Evolutionary conservation across 2,113 vertebrate species (phyloP), one percentile per base, ranked within the genome.

Genomic region (Petromus typicus): DNA sequence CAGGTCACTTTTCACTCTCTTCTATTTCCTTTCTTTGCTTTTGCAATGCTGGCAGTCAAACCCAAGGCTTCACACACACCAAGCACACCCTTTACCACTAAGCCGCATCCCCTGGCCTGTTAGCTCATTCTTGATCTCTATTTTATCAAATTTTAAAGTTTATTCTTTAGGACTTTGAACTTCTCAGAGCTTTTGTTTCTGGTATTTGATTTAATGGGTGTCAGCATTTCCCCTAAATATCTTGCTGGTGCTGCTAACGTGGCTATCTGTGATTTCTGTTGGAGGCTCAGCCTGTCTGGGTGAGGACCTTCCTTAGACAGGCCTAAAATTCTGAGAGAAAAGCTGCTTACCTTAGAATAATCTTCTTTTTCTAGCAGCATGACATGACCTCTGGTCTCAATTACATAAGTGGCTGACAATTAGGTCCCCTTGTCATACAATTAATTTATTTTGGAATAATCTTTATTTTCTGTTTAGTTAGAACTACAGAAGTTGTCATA

Each of bases 141-240:
- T 4, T 81, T 76, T 14, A 17, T 87, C 34, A 57, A 18, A 37
- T 48, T 51, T 37, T 84, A 54, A 71, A 25, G 12, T 81, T 64
- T 89, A 48, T 54, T 85, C 14, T 8, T 61, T 66, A 23, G 45
- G 9, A 11, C 81, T 69, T 88, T 69, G 37, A 32, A 69, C 86
- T 83, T 95, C 80, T 43, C 48, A n/a, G 40, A 86, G n/a, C 43
- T 59, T 91, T 95, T 75, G 27, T 57, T 91, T 82, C 56, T 59
- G 14, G 16, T 43, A 1, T n/a, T 56, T 71, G 69, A 51, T 48
- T 66, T 48, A 43, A 22, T 76, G 34, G 23, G 32, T 11, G n/a
- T 76, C 80, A 64, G 12, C 14, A 14, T 69, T 84, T 94, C 20
- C 3, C 18, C 71, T 51, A 37, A 3, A 64, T 88, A 45, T 75